A percentile compares a stretch with the other conserved stretches of the same genome.
Evolutionary conservation across 53 echinoderm and acorn worm species (phyloP).

Genomic region (Apostichopus leukothele): DNA sequence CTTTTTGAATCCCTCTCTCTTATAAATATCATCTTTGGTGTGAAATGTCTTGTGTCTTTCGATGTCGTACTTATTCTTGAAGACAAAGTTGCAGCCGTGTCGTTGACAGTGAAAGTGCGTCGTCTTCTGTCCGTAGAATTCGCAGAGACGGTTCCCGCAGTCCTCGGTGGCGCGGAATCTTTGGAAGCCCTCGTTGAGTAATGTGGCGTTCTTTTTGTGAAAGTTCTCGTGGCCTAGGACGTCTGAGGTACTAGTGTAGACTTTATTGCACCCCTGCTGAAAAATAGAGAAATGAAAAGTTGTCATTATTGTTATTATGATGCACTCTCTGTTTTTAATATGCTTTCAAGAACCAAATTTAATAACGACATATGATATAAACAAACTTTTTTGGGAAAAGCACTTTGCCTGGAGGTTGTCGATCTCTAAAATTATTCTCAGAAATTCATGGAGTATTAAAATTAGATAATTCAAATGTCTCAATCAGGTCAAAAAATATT

Average conservation of each 20-base stretch:
- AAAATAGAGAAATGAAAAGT: background rate
- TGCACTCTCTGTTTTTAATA: too few relatives aligned
- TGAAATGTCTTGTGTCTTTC: constrained; percentile 98
- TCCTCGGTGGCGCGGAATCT: constrained; percentile 98
- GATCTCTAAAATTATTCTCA: too few relatives aligned
- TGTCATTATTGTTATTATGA: too few relatives aligned
- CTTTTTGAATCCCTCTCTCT: constrained; percentile 94
- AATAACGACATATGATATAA: too few relatives aligned
- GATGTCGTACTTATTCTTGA: constrained; percentile 99
- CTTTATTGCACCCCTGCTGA: constrained; percentile 91
- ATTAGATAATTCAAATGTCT: too few relatives aligned
- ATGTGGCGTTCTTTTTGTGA: constrained; percentile 97
- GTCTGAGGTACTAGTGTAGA: constrained; percentile 98
- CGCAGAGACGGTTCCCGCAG: constrained; percentile 77
- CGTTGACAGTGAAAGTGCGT: constrained; percentile 99
- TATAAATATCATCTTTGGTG: constrained; percentile 94
- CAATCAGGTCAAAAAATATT: too few relatives aligned
- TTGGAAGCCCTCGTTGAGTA: constrained; percentile 98
- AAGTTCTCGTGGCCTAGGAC: constrained; percentile 98
- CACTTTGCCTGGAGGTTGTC: too few relatives aligned
- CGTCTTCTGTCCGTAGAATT: constrained; percentile 97
- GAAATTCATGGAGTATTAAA: too few relatives aligned
- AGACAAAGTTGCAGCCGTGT: constrained; percentile 88
- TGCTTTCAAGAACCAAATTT: too few relatives aligned
- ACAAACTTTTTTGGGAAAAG: too few relatives aligned